A percentile compares a stretch with the other conserved stretches of the same genome.
phyloP scores from a whole-genome alignment of 2,113 vertebrate species.

The Alligator sinensis region DNA sequence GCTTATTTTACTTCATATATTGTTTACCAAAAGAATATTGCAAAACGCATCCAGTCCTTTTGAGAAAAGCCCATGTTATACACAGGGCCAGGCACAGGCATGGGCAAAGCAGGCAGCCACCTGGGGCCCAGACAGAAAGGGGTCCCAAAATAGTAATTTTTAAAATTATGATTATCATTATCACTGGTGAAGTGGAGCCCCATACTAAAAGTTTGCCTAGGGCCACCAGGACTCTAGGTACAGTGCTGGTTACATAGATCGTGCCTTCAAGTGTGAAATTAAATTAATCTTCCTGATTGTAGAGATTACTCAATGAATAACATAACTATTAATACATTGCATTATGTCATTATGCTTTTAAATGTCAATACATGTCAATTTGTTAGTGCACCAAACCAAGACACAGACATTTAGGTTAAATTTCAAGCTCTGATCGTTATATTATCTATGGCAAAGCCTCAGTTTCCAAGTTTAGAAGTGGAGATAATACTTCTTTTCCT shows the following conservation, averaged over 20 bases:
- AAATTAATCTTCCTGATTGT: neutral
- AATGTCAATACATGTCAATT: neutral
- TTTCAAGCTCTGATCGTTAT: neutral
- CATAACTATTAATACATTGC: neutral
- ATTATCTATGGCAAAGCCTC: neutral
- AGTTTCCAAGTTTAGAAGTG: slow-evolving; percentile 1
- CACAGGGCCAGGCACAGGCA: too few species aligned
- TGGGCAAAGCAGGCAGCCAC: too few species aligned
- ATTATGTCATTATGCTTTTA: neutral
- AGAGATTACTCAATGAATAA: slow-evolving; percentile 6
- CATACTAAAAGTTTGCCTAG: too few species aligned
- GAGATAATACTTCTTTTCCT: neutral
- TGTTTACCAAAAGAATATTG: neutral
- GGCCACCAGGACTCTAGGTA: too few species aligned
- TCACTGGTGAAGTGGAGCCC: too few species aligned
- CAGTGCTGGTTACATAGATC: neutral
- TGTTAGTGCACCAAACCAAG: neutral
- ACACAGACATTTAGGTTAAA: neutral
- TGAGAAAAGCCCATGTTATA: neutral
- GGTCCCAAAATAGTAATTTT: too few species aligned
- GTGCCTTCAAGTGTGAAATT: neutral
- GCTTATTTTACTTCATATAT: slow-evolving; percentile 3
- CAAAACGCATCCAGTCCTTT: slow-evolving; percentile 11
- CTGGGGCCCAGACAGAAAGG: too few species aligned
- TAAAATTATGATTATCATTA: too few species aligned